phyloP scores from a whole-genome alignment of 2,113 vertebrate genomes.

The Malaclemys terrapin region DNA sequence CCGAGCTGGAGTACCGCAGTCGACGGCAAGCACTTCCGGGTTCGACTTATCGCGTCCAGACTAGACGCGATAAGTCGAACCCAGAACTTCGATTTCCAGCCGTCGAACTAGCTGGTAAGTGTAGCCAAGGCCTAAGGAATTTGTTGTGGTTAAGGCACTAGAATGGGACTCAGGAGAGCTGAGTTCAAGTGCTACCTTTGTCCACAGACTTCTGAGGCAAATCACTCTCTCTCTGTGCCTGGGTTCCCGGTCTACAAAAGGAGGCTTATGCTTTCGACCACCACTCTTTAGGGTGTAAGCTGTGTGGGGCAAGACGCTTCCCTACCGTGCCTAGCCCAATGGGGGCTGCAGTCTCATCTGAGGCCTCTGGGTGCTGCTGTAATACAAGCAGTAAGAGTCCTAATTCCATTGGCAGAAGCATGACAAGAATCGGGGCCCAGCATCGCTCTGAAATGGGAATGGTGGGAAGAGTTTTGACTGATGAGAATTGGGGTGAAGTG shows the following conservation, averaged over 20 bases:
- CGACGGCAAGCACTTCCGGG: no score
- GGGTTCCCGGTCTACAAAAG: not conserved
- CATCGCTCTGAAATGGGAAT: not conserved
- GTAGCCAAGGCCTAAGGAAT: not conserved
- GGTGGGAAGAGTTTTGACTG: not conserved
- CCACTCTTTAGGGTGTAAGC: not conserved
- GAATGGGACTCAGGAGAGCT: not conserved
- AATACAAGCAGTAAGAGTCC: not conserved
- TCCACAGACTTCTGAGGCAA: not conserved
- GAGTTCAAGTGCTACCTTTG: not conserved
- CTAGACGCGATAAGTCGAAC: no score
- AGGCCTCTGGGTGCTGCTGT: not conserved
- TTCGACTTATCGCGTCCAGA: no score
- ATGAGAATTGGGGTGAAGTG: fast-evolving
- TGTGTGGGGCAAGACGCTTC: not conserved
- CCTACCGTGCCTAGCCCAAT: not conserved
- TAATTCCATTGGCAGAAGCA: fast-evolving
- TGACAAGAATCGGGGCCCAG: not conserved
- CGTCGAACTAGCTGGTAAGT: no score
- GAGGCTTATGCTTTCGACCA: not conserved
- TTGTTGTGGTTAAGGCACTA: not conserved
- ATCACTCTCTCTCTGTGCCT: not conserved
- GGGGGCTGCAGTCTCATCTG: not conserved
- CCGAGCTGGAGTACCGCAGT: no score
- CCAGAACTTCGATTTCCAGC: no score